Percentiles rank a stretch among this genome's conserved stretches.
These are phyloP conservation scores for Bugula neritina DNA, from an alignment of 2,888 invertebrate species.

Conservation along the genomic window DNA sequence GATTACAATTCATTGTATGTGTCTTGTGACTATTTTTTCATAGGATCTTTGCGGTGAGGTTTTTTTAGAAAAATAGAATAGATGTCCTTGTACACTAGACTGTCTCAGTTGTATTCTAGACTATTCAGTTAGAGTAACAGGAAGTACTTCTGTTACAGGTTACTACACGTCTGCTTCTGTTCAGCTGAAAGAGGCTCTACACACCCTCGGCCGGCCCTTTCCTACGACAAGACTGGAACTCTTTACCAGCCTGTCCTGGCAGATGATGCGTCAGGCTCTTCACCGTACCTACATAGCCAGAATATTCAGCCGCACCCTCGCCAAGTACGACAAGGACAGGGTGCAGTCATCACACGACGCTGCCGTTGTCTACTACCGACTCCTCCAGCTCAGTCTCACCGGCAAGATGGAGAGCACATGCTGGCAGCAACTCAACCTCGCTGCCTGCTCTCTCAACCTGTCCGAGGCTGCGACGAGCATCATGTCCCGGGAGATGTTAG, in stretches of 20 bases:
- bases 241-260: slow-evolving; percentile 69
- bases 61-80: too few species aligned
- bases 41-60: too few species aligned
- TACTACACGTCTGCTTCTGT: slow-evolving; percentile 40
- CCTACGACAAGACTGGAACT: slow-evolving; percentile 67
- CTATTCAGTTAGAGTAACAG: too few species aligned
- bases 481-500: slow-evolving; percentile 64
- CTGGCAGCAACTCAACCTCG: slow-evolving; percentile 60
- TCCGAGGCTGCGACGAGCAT: slow-evolving; percentile 71
- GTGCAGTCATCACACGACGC: slow-evolving; percentile 48
- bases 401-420: slow-evolving; percentile 54
- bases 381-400: slow-evolving; percentile 72
- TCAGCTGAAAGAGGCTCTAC: slow-evolving; percentile 70
- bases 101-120: too few species aligned
- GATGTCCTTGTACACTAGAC: too few species aligned
- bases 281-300: slow-evolving; percentile 78
- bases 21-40: too few species aligned
- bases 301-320: slow-evolving; percentile 66
- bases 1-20: too few species aligned
- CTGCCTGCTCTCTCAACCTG: slow-evolving; percentile 77
- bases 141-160: too few species aligned
- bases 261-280: slow-evolving; percentile 70
- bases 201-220: slow-evolving; percentile 67
- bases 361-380: slow-evolving; percentile 67
- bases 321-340: slow-evolving; percentile 34